Conservation (phyloP, 2,888 invertebrate genomes). For the Scaptodrosophila latifasciaeformis region DNA sequence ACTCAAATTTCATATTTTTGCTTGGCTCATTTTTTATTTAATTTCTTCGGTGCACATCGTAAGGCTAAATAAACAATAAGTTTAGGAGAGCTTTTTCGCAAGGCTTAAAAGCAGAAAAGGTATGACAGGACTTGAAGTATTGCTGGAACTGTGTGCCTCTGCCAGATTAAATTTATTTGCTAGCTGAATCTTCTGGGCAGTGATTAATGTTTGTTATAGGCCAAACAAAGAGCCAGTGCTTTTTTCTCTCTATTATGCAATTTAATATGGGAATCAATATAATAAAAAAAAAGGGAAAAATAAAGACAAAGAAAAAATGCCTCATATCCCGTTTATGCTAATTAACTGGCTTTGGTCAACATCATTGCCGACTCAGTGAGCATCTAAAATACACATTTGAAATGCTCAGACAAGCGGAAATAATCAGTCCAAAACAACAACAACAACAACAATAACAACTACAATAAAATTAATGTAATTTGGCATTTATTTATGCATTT, state of each 20-base stretch:
- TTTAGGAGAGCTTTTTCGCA: too few species aligned
- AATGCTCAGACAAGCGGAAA: constrained; percentile 46
- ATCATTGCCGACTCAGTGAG: constrained; percentile 32
- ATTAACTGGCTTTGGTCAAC: constrained; percentile 42
- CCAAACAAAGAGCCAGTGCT: too few species aligned
- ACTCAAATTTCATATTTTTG: constrained; percentile 67
- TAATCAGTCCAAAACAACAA: constrained; percentile 19
- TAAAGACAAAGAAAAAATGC: too few species aligned
- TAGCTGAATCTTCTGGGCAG: constrained; percentile 38
- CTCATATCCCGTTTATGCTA: too few species aligned
- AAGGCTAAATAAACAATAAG: constrained; percentile 31
- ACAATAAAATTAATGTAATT: constrained; percentile 60
- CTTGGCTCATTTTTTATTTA: not conserved
- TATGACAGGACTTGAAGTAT: not conserved
- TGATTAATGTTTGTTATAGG: constrained; percentile 56
- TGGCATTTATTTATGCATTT: constrained; percentile 63
- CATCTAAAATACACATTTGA: constrained; percentile 26
- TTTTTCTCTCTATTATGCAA: too few species aligned
- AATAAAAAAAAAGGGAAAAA: too few species aligned
- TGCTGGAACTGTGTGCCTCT: constrained; percentile 32
- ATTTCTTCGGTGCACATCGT: too few species aligned
- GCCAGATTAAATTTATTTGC: constrained; percentile 59
- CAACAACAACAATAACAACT: not conserved
- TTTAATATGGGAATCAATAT: too few species aligned
- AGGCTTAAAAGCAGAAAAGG: too few species aligned